Evolutionary conservation across 2,797 vertebrate species (phyloP).

Genomic region (Peromyscus attwateri): DNA sequence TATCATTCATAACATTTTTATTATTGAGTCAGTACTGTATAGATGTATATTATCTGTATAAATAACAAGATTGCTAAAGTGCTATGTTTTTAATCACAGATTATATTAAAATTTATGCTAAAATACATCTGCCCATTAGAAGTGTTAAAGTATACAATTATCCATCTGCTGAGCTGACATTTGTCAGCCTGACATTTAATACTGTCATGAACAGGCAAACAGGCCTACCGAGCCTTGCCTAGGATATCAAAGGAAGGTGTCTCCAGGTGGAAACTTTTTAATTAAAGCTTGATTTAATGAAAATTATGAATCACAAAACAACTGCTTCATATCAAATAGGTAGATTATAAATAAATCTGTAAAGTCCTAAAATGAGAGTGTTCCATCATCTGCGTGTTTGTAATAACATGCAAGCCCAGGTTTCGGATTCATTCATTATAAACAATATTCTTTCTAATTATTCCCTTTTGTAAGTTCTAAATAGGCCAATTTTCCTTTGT

Average conservation of each 20-base stretch:
- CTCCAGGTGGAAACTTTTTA: conserved; percentile 76
- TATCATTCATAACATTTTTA: not conserved
- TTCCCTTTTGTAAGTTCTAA: not conserved
- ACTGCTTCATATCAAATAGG: conserved; percentile 57
- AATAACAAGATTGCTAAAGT: conserved; percentile 58
- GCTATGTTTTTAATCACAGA: conserved; percentile 49
- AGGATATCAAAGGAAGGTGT: conserved; percentile 66
- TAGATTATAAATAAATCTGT: conserved; percentile 40
- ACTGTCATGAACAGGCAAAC: conserved; percentile 72
- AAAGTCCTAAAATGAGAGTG: conserved; percentile 42
- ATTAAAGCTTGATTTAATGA: conserved; percentile 79
- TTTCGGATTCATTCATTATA: not conserved
- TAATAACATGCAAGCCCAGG: not conserved
- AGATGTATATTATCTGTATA: not conserved
- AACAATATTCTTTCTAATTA: not conserved
- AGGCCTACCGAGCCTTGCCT: conserved; percentile 41
- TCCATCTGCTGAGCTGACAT: conserved; percentile 73
- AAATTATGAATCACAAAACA: conserved; percentile 74
- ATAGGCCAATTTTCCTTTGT: not conserved
- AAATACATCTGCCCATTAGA: conserved; percentile 64
- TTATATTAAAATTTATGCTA: conserved; percentile 69
- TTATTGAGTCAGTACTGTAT: not conserved
- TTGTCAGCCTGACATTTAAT: conserved; percentile 79
- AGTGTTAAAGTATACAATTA: conserved; percentile 69
- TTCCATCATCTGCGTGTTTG: conserved; percentile 19